Conservation (phyloP, 2,797 vertebrate species). For the Centropyge bicolor region DNA sequence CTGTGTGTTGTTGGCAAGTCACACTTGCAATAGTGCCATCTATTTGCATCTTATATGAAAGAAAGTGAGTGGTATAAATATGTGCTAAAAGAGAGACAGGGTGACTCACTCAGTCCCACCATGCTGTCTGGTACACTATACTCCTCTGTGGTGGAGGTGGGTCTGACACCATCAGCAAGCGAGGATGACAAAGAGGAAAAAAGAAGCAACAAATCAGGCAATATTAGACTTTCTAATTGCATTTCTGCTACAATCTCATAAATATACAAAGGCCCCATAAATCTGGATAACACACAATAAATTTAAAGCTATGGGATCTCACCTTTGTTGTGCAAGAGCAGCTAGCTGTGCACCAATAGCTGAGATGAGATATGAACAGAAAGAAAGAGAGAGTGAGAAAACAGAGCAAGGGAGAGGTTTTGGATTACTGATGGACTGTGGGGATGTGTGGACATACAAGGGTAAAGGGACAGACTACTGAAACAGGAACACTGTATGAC, state of each 20-base stretch:
- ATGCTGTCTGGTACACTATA: constrained; percentile 93
- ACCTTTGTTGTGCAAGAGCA: constrained; percentile 91
- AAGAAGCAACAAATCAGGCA: constrained; percentile 15
- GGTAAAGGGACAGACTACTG: constrained; percentile 17
- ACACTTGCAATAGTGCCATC: not conserved
- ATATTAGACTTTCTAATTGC: not conserved
- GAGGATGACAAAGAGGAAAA: not conserved
- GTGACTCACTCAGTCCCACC: constrained; percentile 93
- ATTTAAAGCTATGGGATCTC: constrained; percentile 34
- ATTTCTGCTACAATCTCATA: not conserved
- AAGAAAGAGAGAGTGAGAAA: constrained; percentile 24
- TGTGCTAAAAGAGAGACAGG: not conserved
- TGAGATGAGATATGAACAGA: constrained; percentile 51
- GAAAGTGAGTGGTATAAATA: not conserved
- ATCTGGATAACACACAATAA: not conserved
- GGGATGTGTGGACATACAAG: not conserved
- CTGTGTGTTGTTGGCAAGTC: not conserved
- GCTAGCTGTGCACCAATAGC: constrained; percentile 89
- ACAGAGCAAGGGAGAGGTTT: constrained; percentile 33
- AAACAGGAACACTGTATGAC: constrained; percentile 4
- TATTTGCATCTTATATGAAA: not conserved
- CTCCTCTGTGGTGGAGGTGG: constrained; percentile 88
- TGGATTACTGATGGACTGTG: constrained; percentile 37
- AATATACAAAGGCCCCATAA: not conserved
- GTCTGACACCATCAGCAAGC: constrained; percentile 54